phyloP scores from a whole-genome alignment of 64 coral and sea anemone species.

The Montipora capricornis region DNA sequence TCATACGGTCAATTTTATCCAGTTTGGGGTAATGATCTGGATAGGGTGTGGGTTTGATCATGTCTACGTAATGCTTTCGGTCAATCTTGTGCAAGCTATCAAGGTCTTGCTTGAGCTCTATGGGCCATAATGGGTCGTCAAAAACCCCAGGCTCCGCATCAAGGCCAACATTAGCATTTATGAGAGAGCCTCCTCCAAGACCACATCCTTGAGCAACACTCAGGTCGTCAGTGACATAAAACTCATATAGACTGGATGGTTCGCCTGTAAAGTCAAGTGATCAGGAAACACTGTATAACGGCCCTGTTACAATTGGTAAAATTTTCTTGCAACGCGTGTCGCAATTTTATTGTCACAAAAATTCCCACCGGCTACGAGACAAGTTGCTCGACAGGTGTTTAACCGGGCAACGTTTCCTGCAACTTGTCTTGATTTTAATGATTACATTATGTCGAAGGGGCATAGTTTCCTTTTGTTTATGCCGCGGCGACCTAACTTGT shows the following conservation, averaged over 20 bases:
- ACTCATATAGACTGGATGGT: conserved; percentile 58
- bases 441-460: too few species aligned
- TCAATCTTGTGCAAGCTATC: conserved; percentile 37
- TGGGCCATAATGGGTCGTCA: conserved; percentile 59
- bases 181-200: conserved; percentile 70
- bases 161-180: conserved; percentile 80
- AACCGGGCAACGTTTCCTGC: too few species aligned
- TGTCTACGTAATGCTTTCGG: conserved; percentile 55
- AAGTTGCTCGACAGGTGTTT: too few species aligned
- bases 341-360: too few species aligned
- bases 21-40: conserved; percentile 42
- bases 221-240: conserved; percentile 57
- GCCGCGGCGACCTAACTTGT: too few species aligned
- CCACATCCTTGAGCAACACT: conserved; percentile 74
- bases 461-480: too few species aligned
- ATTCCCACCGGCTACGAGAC: too few species aligned
- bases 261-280: conserved; percentile 33
- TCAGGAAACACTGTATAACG: background rate
- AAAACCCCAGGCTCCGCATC: conserved; percentile 58
- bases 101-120: conserved; percentile 45
- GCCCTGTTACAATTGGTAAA: too few species aligned
- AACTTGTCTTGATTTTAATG: too few species aligned
- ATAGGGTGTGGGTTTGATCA: conserved; percentile 69
- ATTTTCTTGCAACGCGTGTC: too few species aligned
- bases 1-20: conserved; percentile 68